Evolutionary conservation across 2,888 invertebrate species (phyloP).

Genomic region (Parascotia fuliginaria): DNA sequence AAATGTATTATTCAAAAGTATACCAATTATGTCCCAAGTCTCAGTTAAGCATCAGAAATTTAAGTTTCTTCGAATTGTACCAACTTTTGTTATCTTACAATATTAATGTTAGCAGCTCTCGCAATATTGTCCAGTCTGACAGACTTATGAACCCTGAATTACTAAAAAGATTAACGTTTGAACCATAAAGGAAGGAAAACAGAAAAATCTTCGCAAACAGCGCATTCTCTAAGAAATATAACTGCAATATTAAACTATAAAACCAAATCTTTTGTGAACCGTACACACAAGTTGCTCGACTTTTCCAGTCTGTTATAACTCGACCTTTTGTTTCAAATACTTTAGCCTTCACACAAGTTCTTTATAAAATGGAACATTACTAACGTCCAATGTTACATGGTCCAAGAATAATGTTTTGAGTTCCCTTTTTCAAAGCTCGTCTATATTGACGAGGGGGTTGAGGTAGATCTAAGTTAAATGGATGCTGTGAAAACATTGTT

Average conservation of each 20-base stretch:
- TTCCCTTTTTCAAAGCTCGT: constrained; percentile 8
- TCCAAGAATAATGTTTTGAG: constrained; percentile 8
- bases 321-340: constrained; percentile 17
- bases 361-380: constrained; percentile 23
- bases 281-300: constrained; percentile 28
- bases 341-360: constrained; percentile 24
- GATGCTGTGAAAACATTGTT: constrained; percentile 46
- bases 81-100: constrained; percentile 31
- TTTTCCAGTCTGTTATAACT: constrained; percentile 29
- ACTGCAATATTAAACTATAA: constrained; percentile 61
- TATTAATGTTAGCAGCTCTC: constrained; percentile 18
- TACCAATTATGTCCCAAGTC: constrained; percentile 2
- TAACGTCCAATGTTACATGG: constrained; percentile 28
- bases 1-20: constrained; percentile 4
- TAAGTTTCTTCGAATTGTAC: constrained; percentile 1
- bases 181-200: constrained; percentile 43
- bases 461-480: constrained; percentile 35
- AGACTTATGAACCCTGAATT: constrained; percentile 39
- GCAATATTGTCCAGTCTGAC: constrained; percentile 32
- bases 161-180: constrained; percentile 47
- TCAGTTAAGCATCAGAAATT: constrained; percentile 16
- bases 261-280: constrained; percentile 53
- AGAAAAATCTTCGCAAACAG: constrained; percentile 51
- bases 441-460: constrained; percentile 14
- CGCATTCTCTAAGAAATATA: constrained; percentile 65